Evolutionary conservation across 2,797 vertebrate species (phyloP).

Genomic region (Lagocephalus sceleratus): DNA sequence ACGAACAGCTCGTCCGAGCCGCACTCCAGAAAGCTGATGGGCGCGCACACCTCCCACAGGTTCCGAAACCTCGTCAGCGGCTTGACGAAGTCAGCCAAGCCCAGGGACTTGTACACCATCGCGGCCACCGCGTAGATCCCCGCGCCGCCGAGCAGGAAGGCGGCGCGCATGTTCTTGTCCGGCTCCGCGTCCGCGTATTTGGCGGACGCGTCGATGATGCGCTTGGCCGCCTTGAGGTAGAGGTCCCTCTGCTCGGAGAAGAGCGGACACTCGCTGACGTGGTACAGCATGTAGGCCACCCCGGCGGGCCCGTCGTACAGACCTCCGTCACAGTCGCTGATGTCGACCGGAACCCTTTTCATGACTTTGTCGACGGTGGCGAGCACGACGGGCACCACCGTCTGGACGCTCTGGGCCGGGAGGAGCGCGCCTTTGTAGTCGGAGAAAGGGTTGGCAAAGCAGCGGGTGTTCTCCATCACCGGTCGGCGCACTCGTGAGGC

Average conservation of each 20-base stretch:
- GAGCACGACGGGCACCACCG: conserved; percentile 72
- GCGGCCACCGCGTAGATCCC: conserved; percentile 85
- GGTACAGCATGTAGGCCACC: conserved; percentile 87
- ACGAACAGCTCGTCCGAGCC: conserved; percentile 90
- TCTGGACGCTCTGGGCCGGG: conserved; percentile 70
- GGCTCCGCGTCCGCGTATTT: conserved; percentile 75
- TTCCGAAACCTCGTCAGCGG: conserved; percentile 81
- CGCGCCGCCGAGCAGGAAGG: conserved; percentile 85
- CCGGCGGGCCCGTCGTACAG: conserved; percentile 84
- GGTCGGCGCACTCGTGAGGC: neutral
- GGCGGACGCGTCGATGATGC: conserved; percentile 80
- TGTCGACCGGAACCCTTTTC: conserved; percentile 70
- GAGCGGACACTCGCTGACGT: conserved; percentile 81
- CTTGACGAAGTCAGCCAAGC: conserved; percentile 78
- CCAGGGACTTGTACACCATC: conserved; percentile 82
- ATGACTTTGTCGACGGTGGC: conserved; percentile 80
- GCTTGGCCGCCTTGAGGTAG: conserved; percentile 81
- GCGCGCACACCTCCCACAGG: conserved; percentile 80
- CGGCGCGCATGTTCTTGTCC: conserved; percentile 81
- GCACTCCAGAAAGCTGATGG: conserved; percentile 83
- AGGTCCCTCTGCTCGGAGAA: conserved; percentile 75
- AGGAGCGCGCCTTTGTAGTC: conserved; percentile 82
- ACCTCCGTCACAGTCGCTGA: conserved; percentile 75
- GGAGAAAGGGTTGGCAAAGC: conserved; percentile 85
- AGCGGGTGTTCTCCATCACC: conserved; percentile 83